A percentile compares a stretch with the other conserved stretches of the same genome.
Conservation (phyloP, 2,113 vertebrate genomes). For the Sylvietta virens region DNA sequence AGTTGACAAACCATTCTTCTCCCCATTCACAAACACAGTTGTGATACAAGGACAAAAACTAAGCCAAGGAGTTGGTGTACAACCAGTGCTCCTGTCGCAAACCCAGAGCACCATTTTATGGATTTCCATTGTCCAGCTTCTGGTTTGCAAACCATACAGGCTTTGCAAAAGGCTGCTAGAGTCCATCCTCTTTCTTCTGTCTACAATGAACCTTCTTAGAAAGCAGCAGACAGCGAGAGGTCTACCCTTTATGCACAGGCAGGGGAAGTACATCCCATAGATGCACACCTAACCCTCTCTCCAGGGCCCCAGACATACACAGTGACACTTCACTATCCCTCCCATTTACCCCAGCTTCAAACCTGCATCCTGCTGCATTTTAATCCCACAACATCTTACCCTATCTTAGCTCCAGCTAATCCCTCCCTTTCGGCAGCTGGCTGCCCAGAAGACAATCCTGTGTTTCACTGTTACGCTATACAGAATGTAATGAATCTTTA, state of each 20-base stretch:
- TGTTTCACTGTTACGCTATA: not conserved
- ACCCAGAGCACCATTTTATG: not conserved
- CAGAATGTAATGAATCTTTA: conserved; percentile 37
- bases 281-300: not conserved
- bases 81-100: not conserved
- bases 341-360: not conserved
- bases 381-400: not conserved
- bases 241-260: not conserved
- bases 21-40: not conserved
- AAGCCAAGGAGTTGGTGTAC: not conserved
- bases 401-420: not conserved
- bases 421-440: not conserved
- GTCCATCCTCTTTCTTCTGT: not conserved
- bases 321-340: not conserved
- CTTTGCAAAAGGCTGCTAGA: not conserved
- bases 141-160: not conserved
- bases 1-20: not conserved
- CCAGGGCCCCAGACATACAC: not conserved
- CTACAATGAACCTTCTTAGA: not conserved
- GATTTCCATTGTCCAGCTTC: not conserved
- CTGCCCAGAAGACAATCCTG: not conserved
- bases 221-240: not conserved
- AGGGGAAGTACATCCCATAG: not conserved
- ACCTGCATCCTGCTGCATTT: not conserved
- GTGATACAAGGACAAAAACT: not conserved